phyloP scores from a whole-genome alignment of 2,113 vertebrate genomes.

The Caracal caracal region DNA sequence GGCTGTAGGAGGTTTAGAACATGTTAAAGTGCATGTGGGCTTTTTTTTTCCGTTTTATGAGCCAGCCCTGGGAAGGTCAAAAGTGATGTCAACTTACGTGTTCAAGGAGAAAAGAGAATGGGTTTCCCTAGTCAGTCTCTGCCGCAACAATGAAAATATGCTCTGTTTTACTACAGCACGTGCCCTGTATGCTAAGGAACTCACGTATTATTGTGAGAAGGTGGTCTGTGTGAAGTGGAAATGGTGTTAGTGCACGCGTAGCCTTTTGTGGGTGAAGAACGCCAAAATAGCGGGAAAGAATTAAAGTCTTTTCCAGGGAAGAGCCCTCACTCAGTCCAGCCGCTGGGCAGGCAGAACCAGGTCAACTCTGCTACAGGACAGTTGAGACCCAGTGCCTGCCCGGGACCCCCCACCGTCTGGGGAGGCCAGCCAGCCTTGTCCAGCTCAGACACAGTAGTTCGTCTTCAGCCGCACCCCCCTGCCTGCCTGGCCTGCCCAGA shows the following conservation, averaged over 20 bases:
- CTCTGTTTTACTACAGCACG: neutral
- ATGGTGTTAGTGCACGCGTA: rapidly evolving
- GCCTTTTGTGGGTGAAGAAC: neutral
- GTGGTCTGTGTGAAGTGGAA: neutral
- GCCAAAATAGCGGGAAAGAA: neutral
- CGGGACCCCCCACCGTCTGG: rapidly evolving
- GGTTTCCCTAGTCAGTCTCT: no score
- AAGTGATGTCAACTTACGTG: rapidly evolving
- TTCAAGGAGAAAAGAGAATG: neutral
- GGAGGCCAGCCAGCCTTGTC: rapidly evolving
- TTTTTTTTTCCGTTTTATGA: no score
- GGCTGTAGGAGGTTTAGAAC: neutral
- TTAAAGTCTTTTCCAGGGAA: no score
- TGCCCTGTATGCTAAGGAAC: neutral
- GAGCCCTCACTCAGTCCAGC: neutral
- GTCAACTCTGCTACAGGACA: neutral
- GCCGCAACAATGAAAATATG: no score
- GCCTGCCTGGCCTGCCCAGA: neutral
- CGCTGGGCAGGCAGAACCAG: neutral
- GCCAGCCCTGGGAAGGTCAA: neutral
- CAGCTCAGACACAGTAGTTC: no score
- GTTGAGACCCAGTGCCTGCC: neutral
- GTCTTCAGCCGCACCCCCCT: neutral
- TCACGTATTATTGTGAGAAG: neutral
- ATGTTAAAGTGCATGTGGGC: neutral